Evolutionary conservation across 2,797 vertebrate species (phyloP), one percentile per base, ranked within the genome.

Genomic region (Sebastes vulpes): DNA sequence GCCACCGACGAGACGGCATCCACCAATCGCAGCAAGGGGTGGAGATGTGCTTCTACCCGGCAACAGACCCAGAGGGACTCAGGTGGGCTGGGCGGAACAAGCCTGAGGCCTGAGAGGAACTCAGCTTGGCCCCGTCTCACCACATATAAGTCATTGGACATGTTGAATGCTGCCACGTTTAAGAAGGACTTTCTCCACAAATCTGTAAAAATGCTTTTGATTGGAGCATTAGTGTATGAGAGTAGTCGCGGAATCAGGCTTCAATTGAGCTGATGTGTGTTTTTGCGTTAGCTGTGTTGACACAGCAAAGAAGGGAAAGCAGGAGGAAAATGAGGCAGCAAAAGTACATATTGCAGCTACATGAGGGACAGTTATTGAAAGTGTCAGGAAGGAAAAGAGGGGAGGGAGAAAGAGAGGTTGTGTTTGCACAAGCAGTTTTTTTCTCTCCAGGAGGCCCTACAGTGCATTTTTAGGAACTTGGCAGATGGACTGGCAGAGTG

Each of bases 41-140:
- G 95, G 95, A 90, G 91, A 92, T 81, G 81, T 25, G 12, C 82
- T 84, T 93, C 85, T 94, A 93, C 96, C 94, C 94, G n/a, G 94
- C 94, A 95, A 96, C 96, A 94, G 91, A 68, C 79, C 71, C 46
- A 35, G 66, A 90, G 79, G 82, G 72, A 84, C 88, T 86, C 91
- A 94, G 92, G 91, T 92, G 92, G 89, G 83, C 69, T 68, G 46
- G 35, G 83, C 35, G 65, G 72, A 87, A 83, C 58, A 65, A 65
- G 69, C 76, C 72, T 61, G 8, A 31, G 81, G 79, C 81, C 86
- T 66, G 35, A 75, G 65, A 75, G 66, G 46, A 80, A 75, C 88
- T 90, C 79, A 54, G 48, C 66, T 18, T 59, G 71, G 46, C 31
- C 75, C 12, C 73, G 76, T 82, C 75, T 83, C 52, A 63, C n/a